Base-by-base conservation (phyloP, 2,797 vertebrate species). In the Scarus forsteni region DNA sequence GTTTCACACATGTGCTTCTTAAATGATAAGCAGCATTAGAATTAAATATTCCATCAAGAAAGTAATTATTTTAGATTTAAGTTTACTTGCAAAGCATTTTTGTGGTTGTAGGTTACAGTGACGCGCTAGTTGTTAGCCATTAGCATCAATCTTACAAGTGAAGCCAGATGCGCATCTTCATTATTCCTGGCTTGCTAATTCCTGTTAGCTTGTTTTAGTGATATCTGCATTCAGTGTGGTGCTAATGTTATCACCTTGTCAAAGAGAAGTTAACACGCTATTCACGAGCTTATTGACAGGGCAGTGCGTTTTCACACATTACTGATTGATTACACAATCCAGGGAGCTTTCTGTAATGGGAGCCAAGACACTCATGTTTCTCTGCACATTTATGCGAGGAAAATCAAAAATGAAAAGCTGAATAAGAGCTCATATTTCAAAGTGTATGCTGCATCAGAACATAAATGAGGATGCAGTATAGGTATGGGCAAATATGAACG, bases 151-250 rank as follows among this genome's bases (percentile, higher is more conserved):
- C 52, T 69, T 27, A 51, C 68, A 60, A 79, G 56, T 62, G 56
- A n/a, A 45, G 70, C 79, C 71, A 79, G 86, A 88, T 89, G 83
- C 83, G 85, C 86, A 87, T 84, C 80, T 83, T 80, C 77, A 80
- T 80, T 84, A 78, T 85, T 72, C 42, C 61, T 42, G 42, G 66
- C 57, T n/a, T 67, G 86, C 70, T 82, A 73, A 56, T 60, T 57
- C 46, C 0, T 50, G 63, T 46, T 74, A 81, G 73, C 70, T 66
- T 34, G 62, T 16, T 15, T 35, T 40, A 34, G n/a, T n/a, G 0
- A 18, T 45, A 6, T 36, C 16, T 43, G 49, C 10, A 8, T 34
- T 35, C 19, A n/a, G 1, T 16, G 10, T n/a, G 19, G 35, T 48
- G 44, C 44, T 13, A 19, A 42, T 56, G 38, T 10, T 56, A 5